Evolutionary conservation across 2,888 invertebrate genomes (phyloP), one percentile per base, ranked within the genome.

Genomic region (Volucella inflata): DNA sequence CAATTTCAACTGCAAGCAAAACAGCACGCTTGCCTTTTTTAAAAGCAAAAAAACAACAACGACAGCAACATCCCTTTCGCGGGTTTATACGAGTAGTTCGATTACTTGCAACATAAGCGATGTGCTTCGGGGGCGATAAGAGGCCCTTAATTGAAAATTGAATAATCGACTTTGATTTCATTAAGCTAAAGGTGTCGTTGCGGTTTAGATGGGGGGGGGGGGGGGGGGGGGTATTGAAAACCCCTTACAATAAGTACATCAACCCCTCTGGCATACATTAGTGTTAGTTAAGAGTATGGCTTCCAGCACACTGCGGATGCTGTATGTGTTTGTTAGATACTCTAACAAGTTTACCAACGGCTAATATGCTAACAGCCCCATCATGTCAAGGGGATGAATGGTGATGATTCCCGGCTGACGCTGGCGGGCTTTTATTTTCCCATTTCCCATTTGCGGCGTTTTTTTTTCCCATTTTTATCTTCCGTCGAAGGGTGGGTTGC

Each of bases 71-170:
- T 21, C 17, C 30, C 40, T 2, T 14, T 38, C 11, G 16, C 16
- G 70, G 2, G 21, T 21, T 2, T 21, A 21, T 4, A 51, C 59
- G 10, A 14, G 55, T 77, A 62, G 62, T 70, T 70, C 50, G 77
- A 70, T 70, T 77, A 62, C 62, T 62, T 38, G 36, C 46, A 21
- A 2, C n/a, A 30, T 2, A 16, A 40, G n/a, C 16, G 50, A 51
- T 59, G 59, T 42, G 53, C 42, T 50, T 57, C 38, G 10, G 60
- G 68, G 42, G 50, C 42, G 74, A 74, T 80, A 57, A 79, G 81
- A 75, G 68, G 87, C 88, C 88, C 89, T 88, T 89, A 89, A 89
- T 89, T 89, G 89, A 89, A 88, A 89, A 89, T 89, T 89, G 89
- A 89, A 89, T 88, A 89, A 88, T 89, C 89, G 88, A 89, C 89